Percentiles rank a stretch among this genome's conserved stretches.
These are phyloP conservation scores for Pipra filicauda DNA, from an alignment of 2,113 vertebrate species.

Conservation along the genomic window DNA sequence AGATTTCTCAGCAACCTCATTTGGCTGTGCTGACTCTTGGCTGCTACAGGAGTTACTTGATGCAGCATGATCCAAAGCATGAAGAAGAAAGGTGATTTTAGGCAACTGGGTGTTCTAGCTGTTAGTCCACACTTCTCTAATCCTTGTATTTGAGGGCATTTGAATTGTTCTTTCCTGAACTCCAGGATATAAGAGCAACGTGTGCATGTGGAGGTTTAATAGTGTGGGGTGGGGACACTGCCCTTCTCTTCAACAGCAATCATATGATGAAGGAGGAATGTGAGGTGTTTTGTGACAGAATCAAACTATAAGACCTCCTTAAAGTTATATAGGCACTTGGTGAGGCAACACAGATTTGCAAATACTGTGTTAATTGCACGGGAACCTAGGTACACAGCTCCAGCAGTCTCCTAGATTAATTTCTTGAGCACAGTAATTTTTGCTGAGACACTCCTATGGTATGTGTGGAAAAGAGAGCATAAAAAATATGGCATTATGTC, in stretches of 20 bases:
- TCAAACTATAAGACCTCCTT: background rate
- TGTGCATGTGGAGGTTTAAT: background rate
- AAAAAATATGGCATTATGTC: background rate
- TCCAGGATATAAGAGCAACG: background rate
- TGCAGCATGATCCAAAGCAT: background rate
- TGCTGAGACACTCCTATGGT: background rate
- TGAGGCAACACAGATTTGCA: background rate
- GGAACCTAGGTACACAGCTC: background rate
- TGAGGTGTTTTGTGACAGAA: background rate
- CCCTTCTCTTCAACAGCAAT: background rate
- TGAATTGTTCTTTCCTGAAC: background rate
- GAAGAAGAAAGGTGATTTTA: background rate
- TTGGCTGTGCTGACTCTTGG: background rate
- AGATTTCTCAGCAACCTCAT: background rate
- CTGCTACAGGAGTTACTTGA: background rate
- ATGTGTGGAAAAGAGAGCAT: background rate
- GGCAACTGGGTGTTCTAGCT: background rate
- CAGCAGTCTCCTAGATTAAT: background rate
- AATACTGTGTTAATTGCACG: background rate
- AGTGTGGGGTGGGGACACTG: background rate
- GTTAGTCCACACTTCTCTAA: background rate
- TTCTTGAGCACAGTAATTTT: background rate
- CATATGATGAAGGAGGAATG: background rate
- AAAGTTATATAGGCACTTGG: background rate
- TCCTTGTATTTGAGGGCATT: background rate